Conservation (phyloP, 2,888 invertebrate genomes). For the Anaspis maculata region DNA sequence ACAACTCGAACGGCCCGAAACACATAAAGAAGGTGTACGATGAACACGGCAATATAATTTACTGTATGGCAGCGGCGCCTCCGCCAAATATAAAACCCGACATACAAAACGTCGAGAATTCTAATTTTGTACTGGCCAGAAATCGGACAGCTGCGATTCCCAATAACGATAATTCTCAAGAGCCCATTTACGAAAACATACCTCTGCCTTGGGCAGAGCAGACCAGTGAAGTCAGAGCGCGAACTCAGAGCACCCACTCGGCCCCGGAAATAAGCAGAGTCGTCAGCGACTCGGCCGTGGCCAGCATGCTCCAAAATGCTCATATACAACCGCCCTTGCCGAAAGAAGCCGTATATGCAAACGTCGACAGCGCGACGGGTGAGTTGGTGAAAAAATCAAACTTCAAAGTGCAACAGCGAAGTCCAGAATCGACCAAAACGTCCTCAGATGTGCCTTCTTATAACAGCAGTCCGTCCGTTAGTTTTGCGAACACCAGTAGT, state of each 20-base stretch:
- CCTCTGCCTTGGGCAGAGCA: slow-evolving; percentile 57
- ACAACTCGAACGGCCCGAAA: slow-evolving; percentile 51
- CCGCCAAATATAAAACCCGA: slow-evolving; percentile 45
- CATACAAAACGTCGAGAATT: slow-evolving; percentile 40
- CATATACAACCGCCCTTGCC: no score
- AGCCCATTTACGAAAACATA: slow-evolving; percentile 77
- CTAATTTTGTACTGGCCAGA: slow-evolving; percentile 46
- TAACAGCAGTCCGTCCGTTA: neutral
- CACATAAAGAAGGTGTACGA: slow-evolving; percentile 54
- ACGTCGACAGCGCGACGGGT: slow-evolving; percentile 23
- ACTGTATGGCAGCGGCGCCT: no score
- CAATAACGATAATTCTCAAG: slow-evolving; percentile 45
- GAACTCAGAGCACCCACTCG: slow-evolving; percentile 64
- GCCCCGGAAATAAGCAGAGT: slow-evolving; percentile 52
- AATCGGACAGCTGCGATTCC: slow-evolving; percentile 39
- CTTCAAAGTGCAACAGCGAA: no score
- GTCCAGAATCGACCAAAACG: neutral
- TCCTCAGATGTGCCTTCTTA: neutral
- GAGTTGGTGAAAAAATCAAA: neutral
- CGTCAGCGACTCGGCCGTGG: slow-evolving; percentile 31
- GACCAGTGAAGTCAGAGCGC: slow-evolving; percentile 35
- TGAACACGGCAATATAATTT: slow-evolving; percentile 55
- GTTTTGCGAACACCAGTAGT: neutral
- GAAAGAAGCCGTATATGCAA: slow-evolving; percentile 38
- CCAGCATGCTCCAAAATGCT: slow-evolving; percentile 30